A percentile compares a stretch with the other conserved stretches of the same genome.
phyloP scores from a whole-genome alignment of 1,140 invertebrate species.

The Diachasma alloeum region DNA sequence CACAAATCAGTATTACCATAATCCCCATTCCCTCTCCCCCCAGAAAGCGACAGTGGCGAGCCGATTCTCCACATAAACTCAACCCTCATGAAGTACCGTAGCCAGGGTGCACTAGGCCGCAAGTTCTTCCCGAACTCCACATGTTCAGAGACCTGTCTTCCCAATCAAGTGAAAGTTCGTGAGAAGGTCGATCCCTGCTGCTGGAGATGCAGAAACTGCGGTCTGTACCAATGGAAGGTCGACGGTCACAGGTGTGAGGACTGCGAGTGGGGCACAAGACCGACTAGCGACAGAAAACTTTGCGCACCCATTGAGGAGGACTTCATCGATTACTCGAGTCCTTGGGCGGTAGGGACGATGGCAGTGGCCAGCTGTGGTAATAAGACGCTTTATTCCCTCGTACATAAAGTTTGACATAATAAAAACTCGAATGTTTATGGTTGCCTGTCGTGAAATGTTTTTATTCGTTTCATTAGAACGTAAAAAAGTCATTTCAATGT shows the following conservation, averaged over 20 bases:
- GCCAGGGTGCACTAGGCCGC: constrained; percentile 22
- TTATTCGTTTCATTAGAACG: no score
- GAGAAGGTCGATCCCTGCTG: constrained; percentile 68
- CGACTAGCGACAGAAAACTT: constrained; percentile 49
- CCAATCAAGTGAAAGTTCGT: constrained; percentile 61
- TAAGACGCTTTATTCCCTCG: not conserved
- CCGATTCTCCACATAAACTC: constrained; percentile 55
- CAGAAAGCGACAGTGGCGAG: constrained; percentile 54
- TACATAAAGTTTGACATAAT: no score
- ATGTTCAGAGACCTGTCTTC: constrained; percentile 61
- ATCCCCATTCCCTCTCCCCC: not conserved
- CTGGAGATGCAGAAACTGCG: constrained; percentile 71
- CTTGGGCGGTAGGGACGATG: constrained; percentile 70
- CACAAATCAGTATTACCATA: not conserved
- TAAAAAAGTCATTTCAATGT: no score
- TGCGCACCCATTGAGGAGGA: constrained; percentile 66
- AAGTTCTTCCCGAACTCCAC: constrained; percentile 59
- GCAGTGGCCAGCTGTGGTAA: constrained; percentile 50
- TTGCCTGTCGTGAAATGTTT: no score
- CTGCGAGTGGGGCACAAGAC: constrained; percentile 65
- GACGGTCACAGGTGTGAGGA: constrained; percentile 72
- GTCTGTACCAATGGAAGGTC: constrained; percentile 68
- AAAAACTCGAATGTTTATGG: no score
- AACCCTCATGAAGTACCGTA: constrained; percentile 50
- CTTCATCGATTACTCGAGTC: constrained; percentile 67